Base-by-base conservation (phyloP, 2,888 invertebrate species). In the Strigamia crassipes region DNA sequence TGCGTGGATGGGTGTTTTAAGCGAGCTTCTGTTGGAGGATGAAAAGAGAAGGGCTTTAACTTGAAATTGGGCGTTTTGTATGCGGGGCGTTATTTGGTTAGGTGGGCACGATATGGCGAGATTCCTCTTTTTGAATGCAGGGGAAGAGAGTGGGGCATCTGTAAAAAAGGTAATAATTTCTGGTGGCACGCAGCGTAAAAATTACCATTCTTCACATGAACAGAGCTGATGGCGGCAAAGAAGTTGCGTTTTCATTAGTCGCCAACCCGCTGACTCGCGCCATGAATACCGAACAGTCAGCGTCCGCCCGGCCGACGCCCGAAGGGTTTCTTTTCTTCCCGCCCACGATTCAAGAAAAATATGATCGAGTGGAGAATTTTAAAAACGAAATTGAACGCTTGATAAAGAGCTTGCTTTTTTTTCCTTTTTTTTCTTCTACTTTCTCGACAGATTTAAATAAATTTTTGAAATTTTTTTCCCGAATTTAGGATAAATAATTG, bases 121-220 rank as follows among this genome's bases (percentile, higher is more conserved):
- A 80, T 46, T 46, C 27, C 46, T 18, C 80, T 34, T 61, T 61
- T 34, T 56, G 46, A 34, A 61, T 34, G 61, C 80, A 51, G 51
- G 42, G 80, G 80, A 51, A 80, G 46, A 27, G 80, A 42, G 80
- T 42, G 80, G 42, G 61, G 46, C 80, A 51, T 80, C 80, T 80
- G 73, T 73, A 73, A 80, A 81, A 38, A 81, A 81, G 81, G 81
- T 81, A 81, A 81, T 81, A 81, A 81, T 81, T 81, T 81, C 38
- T 66, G 38, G 66, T 56, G 41, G 61, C 73, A 73, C 73, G 31
- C 81, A 66, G 81, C 42, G 81, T 81, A 66, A 66, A 81, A 81
- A 81, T 81, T 81, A 66, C 81, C 81, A 81, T 81, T 81, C 81
- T 42, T 18, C 34, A 66, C 81, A 81, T 81, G 81, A 81, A 81